phyloP scores from a whole-genome alignment of 2,888 invertebrate species.

The Malthinus flaveolus region DNA sequence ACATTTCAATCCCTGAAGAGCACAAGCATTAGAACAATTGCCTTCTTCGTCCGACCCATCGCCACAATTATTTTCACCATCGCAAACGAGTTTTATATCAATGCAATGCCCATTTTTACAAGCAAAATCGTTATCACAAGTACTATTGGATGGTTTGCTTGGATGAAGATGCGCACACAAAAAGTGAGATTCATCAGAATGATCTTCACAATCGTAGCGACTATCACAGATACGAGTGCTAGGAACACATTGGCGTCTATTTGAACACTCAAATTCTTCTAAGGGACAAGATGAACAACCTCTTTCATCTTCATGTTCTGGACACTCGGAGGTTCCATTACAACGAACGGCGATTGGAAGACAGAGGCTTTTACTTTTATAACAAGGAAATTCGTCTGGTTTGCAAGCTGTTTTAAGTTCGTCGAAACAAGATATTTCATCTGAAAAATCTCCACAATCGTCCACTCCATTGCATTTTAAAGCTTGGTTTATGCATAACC shows the following conservation, averaged over 20 bases:
- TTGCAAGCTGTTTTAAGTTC: slow-evolving; percentile 48
- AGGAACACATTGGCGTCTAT: slow-evolving; percentile 62
- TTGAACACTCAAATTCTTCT: slow-evolving; percentile 17
- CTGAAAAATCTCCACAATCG: slow-evolving; percentile 63
- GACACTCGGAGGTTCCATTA: slow-evolving; percentile 68
- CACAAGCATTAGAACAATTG: slow-evolving; percentile 61
- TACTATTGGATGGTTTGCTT: not conserved
- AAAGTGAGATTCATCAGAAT: slow-evolving; percentile 67
- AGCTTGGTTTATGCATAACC: slow-evolving; percentile 59
- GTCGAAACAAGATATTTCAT: slow-evolving; percentile 56
- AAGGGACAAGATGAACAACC: slow-evolving; percentile 52
- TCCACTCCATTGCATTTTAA: slow-evolving; percentile 62
- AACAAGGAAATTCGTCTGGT: slow-evolving; percentile 57
- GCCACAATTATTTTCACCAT: slow-evolving; percentile 64
- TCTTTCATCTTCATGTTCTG: slow-evolving; percentile 71
- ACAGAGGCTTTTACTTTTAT: slow-evolving; percentile 57
- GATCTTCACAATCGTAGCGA: slow-evolving; percentile 69
- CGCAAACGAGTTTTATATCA: slow-evolving; percentile 65
- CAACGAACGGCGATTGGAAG: slow-evolving; percentile 58
- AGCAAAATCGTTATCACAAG: slow-evolving; percentile 56
- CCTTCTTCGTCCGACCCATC: slow-evolving; percentile 74
- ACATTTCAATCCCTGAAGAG: slow-evolving; percentile 53
- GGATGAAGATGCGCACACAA: slow-evolving; percentile 38
- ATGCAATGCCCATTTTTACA: slow-evolving; percentile 68
- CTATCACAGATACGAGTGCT: slow-evolving; percentile 63